A percentile compares a stretch with the other conserved stretches of the same genome.
Evolutionary conservation across 2,113 vertebrate species (phyloP).

Genomic region (Oxygymnocypris stewartii): DNA sequence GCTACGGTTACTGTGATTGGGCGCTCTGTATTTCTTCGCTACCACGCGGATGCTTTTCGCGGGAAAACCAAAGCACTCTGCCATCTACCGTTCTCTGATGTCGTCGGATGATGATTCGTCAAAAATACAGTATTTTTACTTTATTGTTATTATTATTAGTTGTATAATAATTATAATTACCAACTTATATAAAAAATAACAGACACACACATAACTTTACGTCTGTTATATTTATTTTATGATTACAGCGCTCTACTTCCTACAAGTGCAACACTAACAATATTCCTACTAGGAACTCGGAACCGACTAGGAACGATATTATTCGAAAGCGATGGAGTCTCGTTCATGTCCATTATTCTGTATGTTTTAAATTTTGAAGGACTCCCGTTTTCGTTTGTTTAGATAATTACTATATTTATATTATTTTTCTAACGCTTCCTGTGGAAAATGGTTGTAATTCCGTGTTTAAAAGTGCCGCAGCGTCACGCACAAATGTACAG

Average conservation of each 20-base stretch:
- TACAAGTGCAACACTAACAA: conserved; percentile 30
- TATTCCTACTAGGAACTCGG: conserved; percentile 56
- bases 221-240: background rate
- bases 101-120: background rate
- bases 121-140: background rate
- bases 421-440: background rate
- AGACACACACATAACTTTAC: background rate
- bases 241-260: background rate
- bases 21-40: background rate
- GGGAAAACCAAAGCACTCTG: conserved; percentile 1
- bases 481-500: conserved; percentile 67
- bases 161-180: background rate
- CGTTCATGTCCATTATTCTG: background rate
- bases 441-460: conserved; percentile 60
- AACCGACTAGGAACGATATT: background rate
- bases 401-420: background rate
- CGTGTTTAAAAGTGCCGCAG: conserved; percentile 67
- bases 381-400: background rate
- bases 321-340: background rate
- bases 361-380: background rate
- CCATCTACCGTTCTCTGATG: background rate
- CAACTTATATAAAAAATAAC: background rate
- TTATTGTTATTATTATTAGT: background rate
- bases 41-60: background rate
- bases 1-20: conserved; percentile 8